These are phyloP conservation scores for Charadrius vociferus DNA, from an alignment of 2,113 vertebrate genomes.

Conservation along the genomic window DNA sequence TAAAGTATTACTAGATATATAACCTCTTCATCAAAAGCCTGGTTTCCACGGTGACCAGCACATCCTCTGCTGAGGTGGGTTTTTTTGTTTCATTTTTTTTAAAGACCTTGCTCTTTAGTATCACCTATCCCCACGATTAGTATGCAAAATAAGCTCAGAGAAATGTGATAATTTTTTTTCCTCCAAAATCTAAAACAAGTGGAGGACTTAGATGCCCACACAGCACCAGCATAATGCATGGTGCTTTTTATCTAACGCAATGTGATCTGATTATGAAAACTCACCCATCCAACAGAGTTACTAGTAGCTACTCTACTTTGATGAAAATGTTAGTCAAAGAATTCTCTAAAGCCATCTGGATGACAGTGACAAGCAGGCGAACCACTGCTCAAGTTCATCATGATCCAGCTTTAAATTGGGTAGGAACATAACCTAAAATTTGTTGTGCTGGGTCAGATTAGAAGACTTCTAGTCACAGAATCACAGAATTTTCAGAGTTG, in stretches of 20 bases:
- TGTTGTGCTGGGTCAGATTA: not conserved
- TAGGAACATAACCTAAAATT: not conserved
- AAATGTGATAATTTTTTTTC: not conserved
- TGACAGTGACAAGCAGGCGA: not conserved
- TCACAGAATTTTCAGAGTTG: too few relatives aligned
- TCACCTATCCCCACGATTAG: not conserved
- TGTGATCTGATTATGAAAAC: not conserved
- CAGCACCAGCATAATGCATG: not conserved
- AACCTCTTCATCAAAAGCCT: not conserved
- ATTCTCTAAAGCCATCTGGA: not conserved
- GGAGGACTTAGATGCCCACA: not conserved
- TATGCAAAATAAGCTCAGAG: not conserved
- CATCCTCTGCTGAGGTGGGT: not conserved
- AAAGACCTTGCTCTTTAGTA: not conserved
- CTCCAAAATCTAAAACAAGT: not conserved
- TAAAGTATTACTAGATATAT: not conserved
- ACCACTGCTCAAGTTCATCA: not conserved
- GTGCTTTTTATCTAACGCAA: not conserved
- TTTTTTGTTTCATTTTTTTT: not conserved
- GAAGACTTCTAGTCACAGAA: not conserved
- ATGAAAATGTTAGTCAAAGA: not conserved
- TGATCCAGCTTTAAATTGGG: not conserved
- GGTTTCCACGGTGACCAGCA: slow-evolving; percentile 26
- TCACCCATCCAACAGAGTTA: not conserved
- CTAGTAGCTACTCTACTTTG: not conserved